Evolutionary conservation across 2,797 vertebrate genomes (phyloP), one percentile per base, ranked within the genome.

Genomic region (Acanthis flammea): DNA sequence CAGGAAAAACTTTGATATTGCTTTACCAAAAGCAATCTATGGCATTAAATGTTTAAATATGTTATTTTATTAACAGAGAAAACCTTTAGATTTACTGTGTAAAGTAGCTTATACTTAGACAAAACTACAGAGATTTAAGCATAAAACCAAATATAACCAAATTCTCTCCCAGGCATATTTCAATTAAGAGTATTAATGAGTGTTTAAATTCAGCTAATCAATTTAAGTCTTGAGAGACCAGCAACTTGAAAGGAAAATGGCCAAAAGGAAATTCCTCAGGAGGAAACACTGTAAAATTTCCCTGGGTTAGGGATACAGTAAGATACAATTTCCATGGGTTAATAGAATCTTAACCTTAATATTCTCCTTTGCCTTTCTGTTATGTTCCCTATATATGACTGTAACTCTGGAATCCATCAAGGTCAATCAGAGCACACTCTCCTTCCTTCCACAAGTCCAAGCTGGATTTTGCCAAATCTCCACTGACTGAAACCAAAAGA

Each of bases 101-200:
- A 48, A 48, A 83, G 57, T 54, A 62, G 22, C 35, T 94, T 62
- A 63, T 39, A 89, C 39, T 71, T 85, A 16, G 51, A 88, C 90
- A 95, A 95, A 94, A 78, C 42, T 72, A 70, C 58, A 94, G 73
- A 92, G 72, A 93, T 82, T 91, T 76, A 87, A 82, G 58, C 48
- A 23, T 45, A 86, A n/a, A 71, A 41, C 47, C 63, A 96, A 94
- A 83, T 88, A 79, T 27, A 94, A 84, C 55, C 61, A 71, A 77
- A 79, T 51, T 67, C 63, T 79, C 70, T 86, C 62, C 75, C 78
- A 93, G 63, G 63, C 73, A 94, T 76, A 95, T 67, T 94, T 85
- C 79, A 94, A 74, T 88, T 72, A 95, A 92, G 41, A 68, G 12
- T 57, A 58, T 83, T 88, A 95, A 91, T 85, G 51, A 92, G 28